These are phyloP conservation scores for Cyanoderma ruficeps DNA, from an alignment of 2,113 vertebrate species.

Conservation along the genomic window DNA sequence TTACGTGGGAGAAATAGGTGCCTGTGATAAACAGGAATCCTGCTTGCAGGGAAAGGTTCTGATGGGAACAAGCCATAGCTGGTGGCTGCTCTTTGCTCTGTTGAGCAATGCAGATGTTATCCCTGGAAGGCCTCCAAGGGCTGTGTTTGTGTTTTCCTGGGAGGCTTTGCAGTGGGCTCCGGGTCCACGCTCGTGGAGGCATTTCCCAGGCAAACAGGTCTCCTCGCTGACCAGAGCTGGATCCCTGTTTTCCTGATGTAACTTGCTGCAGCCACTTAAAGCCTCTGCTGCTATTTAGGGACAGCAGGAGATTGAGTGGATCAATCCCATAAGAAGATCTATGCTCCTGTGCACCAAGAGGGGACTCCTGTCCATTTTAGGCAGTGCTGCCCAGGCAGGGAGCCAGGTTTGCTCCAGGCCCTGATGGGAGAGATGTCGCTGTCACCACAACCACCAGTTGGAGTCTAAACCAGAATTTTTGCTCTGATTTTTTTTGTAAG, in stretches of 20 bases:
- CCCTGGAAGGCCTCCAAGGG: background rate
- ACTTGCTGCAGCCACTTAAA: rapidly evolving
- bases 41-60: background rate
- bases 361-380: background rate
- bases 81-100: background rate
- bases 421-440: background rate
- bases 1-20: background rate
- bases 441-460: background rate
- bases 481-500: background rate
- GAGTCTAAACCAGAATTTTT: background rate
- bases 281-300: background rate
- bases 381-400: background rate
- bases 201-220: background rate
- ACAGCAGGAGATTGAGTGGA: background rate
- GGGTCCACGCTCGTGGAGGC: background rate
- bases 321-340: background rate
- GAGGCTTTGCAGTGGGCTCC: background rate
- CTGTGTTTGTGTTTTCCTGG: background rate
- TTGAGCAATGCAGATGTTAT: background rate
- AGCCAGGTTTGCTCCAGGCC: background rate
- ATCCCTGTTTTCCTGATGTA: background rate
- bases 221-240: background rate
- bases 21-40: background rate
- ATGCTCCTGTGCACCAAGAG: background rate
- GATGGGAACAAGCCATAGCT: background rate